A percentile compares a stretch with the other conserved stretches of the same genome.
Conservation (phyloP, 2,113 vertebrate genomes). For the Opisthocomus hoazin region DNA sequence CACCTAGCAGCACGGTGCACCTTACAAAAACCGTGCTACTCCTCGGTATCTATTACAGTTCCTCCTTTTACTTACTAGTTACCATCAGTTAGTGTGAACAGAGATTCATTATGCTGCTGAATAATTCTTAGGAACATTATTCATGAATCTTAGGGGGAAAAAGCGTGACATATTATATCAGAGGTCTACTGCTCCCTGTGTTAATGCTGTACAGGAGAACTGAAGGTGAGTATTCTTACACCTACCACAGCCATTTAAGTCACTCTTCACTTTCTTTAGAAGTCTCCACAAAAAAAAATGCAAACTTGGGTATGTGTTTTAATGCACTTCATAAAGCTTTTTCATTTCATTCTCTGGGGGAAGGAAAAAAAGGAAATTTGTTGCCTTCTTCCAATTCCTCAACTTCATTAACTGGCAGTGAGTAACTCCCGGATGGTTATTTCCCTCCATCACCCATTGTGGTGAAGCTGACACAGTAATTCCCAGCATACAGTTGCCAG, state of each 20-base stretch:
- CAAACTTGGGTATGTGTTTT: neutral
- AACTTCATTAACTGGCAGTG: slow-evolving; percentile 1
- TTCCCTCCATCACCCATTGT: neutral
- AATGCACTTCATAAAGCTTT: neutral
- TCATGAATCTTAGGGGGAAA: neutral
- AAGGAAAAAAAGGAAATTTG: neutral
- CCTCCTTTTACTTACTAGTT: neutral
- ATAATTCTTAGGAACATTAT: neutral
- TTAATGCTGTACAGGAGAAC: neutral
- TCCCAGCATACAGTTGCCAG: slow-evolving; percentile 2
- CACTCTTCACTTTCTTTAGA: neutral
- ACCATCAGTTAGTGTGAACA: neutral
- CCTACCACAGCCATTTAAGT: neutral
- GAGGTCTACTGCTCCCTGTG: neutral
- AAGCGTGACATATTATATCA: neutral
- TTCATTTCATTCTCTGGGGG: neutral
- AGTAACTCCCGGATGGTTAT: neutral
- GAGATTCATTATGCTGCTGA: neutral
- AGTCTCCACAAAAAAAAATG: neutral
- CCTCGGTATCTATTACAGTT: neutral
- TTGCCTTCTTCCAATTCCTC: slow-evolving; percentile 39
- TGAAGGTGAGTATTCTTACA: neutral
- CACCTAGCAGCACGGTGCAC: neutral
- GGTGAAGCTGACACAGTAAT: slow-evolving; percentile 15
- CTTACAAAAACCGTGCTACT: neutral